Base-by-base conservation (phyloP, 1,140 invertebrate genomes). In the Orussus abietinus region DNA sequence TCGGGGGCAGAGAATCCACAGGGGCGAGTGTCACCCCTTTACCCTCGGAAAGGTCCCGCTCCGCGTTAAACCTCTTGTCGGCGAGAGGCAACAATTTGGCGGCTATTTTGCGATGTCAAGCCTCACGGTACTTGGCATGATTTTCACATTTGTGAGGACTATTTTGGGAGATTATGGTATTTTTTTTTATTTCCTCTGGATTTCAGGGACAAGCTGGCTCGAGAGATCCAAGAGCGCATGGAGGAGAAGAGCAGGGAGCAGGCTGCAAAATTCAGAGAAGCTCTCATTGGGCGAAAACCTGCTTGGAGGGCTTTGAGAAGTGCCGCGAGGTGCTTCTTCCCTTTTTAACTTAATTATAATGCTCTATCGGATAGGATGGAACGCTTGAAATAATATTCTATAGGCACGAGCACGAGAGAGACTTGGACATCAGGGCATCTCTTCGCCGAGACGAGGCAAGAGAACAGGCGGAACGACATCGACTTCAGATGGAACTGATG, bases 401-500 rank as follows among this genome's bases (percentile, higher is more conserved):
- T 62, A 83, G 80, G 51, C 76, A 82, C 33, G 80, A 83, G 45
- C 80, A 82, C 26, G 58, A 64, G 29, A 62, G 59, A 61, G 83
- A 85, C 51, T 72, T 85, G 40, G 78, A 78, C 11, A 78, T 83
- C 66, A 64, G 83, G 26, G 66, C 80, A 12, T 79, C 80, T 47
- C 74, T 82, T 21, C 69, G 82, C 9, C 75, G 77, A 30, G 80
- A 83, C 25, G 82, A 84, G 62, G 82, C 84, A 29, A 69, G 76
- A 47, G 75, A 83, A 50, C 75, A 80, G 42, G 75, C 77, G 5
- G 81, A 84, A 48, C 79, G 82, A 55, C 81, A 83, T 65, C 70
- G 77, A 4, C 66, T 82, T 18, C 78, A 82, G 47, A 86, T 86
- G 83, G 79, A 84, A 62, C 56, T 80, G 42, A 86, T 86, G 82